A percentile compares a stretch with the other conserved stretches of the same genome.
These are phyloP conservation scores for Etia nguti DNA, from an alignment of 2,113 vertebrate genomes.

Conservation along the genomic window DNA sequence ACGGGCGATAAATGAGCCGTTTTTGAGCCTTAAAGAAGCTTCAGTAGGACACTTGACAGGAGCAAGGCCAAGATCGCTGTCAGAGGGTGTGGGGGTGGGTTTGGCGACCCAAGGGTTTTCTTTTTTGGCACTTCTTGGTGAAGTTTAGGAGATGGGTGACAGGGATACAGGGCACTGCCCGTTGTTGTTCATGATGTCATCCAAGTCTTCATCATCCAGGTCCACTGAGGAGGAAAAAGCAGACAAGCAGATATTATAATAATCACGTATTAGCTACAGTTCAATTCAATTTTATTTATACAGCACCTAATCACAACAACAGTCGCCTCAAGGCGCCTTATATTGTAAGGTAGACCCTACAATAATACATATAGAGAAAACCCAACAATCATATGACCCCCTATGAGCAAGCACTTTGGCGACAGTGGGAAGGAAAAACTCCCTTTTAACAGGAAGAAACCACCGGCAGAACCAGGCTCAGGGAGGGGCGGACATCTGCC, in stretches of 20 bases:
- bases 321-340: fast-evolving
- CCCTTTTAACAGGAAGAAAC: not conserved
- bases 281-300: not conserved
- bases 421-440: not conserved
- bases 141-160: slow-evolving; percentile 69
- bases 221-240: slow-evolving; percentile 60
- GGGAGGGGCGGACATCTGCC: not conserved
- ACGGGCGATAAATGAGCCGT: slow-evolving; percentile 1
- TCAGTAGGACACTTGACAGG: slow-evolving; percentile 40
- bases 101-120: slow-evolving; percentile 21
- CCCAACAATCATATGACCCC: fast-evolving
- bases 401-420: fast-evolving
- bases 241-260: not conserved
- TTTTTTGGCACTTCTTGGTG: slow-evolving; percentile 60
- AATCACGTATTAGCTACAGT: not conserved
- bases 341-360: not conserved
- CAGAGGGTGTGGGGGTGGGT: not conserved
- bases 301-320: fast-evolving
- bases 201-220: slow-evolving; percentile 74
- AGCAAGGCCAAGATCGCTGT: slow-evolving; percentile 34
- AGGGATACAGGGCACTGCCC: slow-evolving; percentile 68
- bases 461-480: fast-evolving
- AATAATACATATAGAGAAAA: not conserved
- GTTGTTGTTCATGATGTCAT: slow-evolving; percentile 79
- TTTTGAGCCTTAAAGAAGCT: slow-evolving; percentile 24